Conservation (phyloP, 2,797 vertebrate species). For the Acrossocheilus fasciatus region DNA sequence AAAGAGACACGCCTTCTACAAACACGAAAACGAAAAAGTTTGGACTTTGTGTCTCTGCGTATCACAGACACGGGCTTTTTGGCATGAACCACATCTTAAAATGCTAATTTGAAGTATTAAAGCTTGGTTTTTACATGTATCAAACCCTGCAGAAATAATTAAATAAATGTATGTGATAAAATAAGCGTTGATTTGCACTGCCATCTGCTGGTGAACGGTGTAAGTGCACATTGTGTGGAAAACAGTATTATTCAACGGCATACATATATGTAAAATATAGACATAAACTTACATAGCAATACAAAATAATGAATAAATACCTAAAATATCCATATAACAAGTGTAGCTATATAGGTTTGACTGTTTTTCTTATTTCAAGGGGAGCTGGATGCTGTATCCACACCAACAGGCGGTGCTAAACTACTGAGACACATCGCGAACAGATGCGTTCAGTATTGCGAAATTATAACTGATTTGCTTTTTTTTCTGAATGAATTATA, state of each 20-base stretch:
- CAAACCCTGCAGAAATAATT: neutral
- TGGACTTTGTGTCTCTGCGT: neutral
- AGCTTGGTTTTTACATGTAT: neutral
- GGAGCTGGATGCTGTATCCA: slow-evolving; percentile 62
- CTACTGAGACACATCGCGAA: slow-evolving; percentile 43
- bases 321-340: neutral
- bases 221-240: neutral
- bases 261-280: neutral
- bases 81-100: neutral
- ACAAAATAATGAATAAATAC: neutral
- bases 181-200: slow-evolving; percentile 1
- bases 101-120: neutral
- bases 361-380: slow-evolving; percentile 9
- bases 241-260: neutral
- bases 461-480: slow-evolving; percentile 22
- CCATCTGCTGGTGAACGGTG: slow-evolving; percentile 29
- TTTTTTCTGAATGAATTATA: slow-evolving; percentile 49
- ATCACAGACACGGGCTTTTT: neutral
- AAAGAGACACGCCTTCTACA: slow-evolving; percentile 66
- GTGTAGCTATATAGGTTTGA: neutral
- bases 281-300: neutral
- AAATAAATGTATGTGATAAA: neutral
- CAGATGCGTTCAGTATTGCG: slow-evolving; percentile 45
- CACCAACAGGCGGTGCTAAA: slow-evolving; percentile 78
- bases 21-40: slow-evolving; percentile 8